Evolutionary conservation across 2,113 vertebrate genomes (phyloP), one percentile per base, ranked within the genome.

Genomic region (Bufo gargarizans): DNA sequence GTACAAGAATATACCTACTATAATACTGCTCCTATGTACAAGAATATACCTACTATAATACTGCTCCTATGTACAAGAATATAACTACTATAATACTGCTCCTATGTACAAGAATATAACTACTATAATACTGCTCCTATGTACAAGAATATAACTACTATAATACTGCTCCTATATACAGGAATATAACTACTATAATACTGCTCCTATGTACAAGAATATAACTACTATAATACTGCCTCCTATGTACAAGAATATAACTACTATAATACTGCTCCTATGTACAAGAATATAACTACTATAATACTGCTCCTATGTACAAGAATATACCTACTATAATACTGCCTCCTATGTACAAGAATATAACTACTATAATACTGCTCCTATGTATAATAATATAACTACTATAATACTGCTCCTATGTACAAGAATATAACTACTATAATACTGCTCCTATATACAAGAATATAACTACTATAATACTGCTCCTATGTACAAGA

Each of bases 41-140:
- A 67, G 65, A 22, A 71, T 71, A 71, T 71, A 71, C 12, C 67
- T 71, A 71, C 67, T 71, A 71, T 71, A 71, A 71, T 71, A 71
- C 11, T 71, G 67, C 67, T 13, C 67, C 67, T 43, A 71, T 71
- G 9, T 71, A 71, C 67, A 71, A 71, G 67, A 71, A 71, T 71
- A 71, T 71, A 71, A 71, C 67, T 71, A 71, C 67, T 71, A 71
- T 43, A 71, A 71, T 71, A 71, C 67, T 71, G 67, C 10, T 43
- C 67, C 67, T 43, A 71, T 33, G 11, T 71, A 71, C 67, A 71
- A 71, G 67, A 71, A 71, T 71, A 71, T 71, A 71, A 71, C n/a
- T 71, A 71, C 67, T 71, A 71, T 71, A 71, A 71, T 71, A 71
- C 67, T 71, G 22, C 67, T n/a, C 22, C 67, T 71, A 71, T 71